phyloP scores from a whole-genome alignment of 2,113 vertebrate species.

The Hiodon alosoides region DNA sequence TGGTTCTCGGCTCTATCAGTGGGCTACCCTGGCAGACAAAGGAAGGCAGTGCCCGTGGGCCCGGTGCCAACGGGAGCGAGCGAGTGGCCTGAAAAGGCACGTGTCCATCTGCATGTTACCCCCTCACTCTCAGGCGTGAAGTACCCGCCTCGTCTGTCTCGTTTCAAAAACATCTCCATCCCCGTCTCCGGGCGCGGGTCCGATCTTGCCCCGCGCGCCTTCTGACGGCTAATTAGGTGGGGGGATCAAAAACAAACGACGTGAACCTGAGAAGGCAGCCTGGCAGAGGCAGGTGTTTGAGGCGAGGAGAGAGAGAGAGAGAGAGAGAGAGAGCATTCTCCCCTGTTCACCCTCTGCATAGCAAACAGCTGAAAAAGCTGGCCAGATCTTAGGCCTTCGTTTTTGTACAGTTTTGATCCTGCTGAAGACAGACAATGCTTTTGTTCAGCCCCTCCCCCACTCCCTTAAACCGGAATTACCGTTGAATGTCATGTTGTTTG shows the following conservation, averaged over 20 bases:
- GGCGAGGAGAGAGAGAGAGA: not conserved
- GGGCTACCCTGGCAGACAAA: conserved; percentile 50
- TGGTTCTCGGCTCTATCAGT: conserved; percentile 40
- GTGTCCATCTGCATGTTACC: conserved; percentile 35
- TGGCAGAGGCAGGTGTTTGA: not conserved
- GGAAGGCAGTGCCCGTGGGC: conserved; percentile 45
- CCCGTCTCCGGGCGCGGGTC: not conserved
- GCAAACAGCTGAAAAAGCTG: too few species aligned
- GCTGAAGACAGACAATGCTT: too few species aligned
- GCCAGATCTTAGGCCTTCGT: too few species aligned
- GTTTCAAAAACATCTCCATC: conserved; percentile 11
- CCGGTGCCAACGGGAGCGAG: conserved; percentile 48
- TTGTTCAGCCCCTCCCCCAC: too few species aligned
- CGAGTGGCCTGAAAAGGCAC: conserved; percentile 48
- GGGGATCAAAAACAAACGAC: not conserved
- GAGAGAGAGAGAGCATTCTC: too few species aligned
- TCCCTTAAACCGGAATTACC: too few species aligned
- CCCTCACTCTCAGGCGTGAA: not conserved
- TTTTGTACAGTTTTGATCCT: too few species aligned
- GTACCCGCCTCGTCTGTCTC: not conserved
- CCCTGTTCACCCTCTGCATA: too few species aligned
- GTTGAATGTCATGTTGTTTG: too few species aligned
- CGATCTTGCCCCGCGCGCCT: not conserved
- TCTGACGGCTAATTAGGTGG: conserved; percentile 6
- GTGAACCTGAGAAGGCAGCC: not conserved